Evolutionary conservation across 1,140 invertebrate species (phyloP).

Genomic region (Nasonia giraulti): DNA sequence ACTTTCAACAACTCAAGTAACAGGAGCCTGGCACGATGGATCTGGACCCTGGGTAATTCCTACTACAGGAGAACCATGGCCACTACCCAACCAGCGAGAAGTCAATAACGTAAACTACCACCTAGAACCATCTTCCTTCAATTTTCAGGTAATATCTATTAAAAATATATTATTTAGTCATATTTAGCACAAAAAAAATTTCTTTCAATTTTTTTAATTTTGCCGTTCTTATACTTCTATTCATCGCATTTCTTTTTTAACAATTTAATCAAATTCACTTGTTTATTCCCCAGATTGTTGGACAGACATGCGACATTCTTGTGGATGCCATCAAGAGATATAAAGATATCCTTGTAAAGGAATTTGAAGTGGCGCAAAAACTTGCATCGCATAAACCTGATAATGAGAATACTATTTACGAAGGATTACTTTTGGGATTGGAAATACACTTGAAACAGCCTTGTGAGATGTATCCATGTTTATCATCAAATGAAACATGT

Average conservation of each 20-base stretch:
- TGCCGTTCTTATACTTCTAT: background rate
- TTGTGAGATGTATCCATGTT: constrained; percentile 74
- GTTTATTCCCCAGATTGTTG: constrained; percentile 58
- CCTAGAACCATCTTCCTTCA: constrained; percentile 52
- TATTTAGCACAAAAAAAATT: too few relatives aligned
- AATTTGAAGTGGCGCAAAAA: constrained; percentile 62
- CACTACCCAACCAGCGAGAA: constrained; percentile 53
- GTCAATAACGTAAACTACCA: constrained; percentile 53
- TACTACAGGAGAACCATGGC: constrained; percentile 74
- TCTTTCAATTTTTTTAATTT: background rate
- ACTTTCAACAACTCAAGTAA: too few relatives aligned
- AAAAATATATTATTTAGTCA: too few relatives aligned
- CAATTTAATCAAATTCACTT: background rate
- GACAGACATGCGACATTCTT: constrained; percentile 75
- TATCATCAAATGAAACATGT: constrained; percentile 85
- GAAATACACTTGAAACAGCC: constrained; percentile 71
- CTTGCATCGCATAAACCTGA: constrained; percentile 49
- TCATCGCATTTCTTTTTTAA: background rate
- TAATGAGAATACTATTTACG: constrained; percentile 50
- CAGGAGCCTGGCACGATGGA: too few relatives aligned
- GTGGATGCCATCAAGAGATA: constrained; percentile 77
- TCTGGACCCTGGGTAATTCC: too few relatives aligned
- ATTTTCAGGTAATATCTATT: too few relatives aligned
- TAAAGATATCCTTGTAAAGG: constrained; percentile 68
- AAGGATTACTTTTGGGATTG: constrained; percentile 74